Evolutionary conservation across 2,888 invertebrate species (phyloP).

Genomic region (Andrena chrysosceles): DNA sequence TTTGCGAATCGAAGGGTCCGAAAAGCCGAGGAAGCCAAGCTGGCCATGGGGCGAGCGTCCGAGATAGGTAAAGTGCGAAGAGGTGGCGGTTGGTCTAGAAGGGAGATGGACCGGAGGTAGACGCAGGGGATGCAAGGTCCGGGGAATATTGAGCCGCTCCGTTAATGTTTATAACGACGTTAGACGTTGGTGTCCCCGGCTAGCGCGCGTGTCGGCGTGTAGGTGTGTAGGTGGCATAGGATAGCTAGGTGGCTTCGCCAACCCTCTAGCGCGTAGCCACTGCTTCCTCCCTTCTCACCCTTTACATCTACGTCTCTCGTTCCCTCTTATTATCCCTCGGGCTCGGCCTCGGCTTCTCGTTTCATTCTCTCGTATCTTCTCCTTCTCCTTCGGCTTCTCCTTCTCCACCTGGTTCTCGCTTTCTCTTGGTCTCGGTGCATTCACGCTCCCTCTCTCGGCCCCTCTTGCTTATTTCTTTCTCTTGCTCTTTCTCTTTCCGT

Average conservation of each 20-base stretch:
- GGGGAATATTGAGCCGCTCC: slow-evolving; percentile 84
- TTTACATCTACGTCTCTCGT: slow-evolving; percentile 52
- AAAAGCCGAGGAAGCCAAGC: slow-evolving; percentile 63
- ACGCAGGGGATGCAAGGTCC: slow-evolving; percentile 77
- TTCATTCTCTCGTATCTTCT: slow-evolving; percentile 43
- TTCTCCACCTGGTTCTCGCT: background rate
- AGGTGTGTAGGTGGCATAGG: slow-evolving; percentile 75
- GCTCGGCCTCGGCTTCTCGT: slow-evolving; percentile 27
- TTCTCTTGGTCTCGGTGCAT: slow-evolving; percentile 26
- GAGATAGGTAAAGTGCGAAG: slow-evolving; percentile 43
- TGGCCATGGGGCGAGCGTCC: slow-evolving; percentile 62
- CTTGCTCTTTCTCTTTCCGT: slow-evolving; percentile 35
- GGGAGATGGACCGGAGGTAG: slow-evolving; percentile 70
- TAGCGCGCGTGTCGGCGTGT: slow-evolving; percentile 73
- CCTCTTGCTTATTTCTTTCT: slow-evolving; percentile 23
- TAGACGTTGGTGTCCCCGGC: slow-evolving; percentile 79
- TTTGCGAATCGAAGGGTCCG: slow-evolving; percentile 57
- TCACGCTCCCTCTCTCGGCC: slow-evolving; percentile 7
- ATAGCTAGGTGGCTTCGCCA: slow-evolving; percentile 71
- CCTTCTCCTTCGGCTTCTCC: slow-evolving; percentile 18
- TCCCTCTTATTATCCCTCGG: slow-evolving; percentile 59
- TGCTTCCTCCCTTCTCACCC: slow-evolving; percentile 58
- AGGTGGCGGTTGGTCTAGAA: slow-evolving; percentile 55
- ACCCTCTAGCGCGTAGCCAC: slow-evolving; percentile 62
- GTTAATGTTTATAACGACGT: slow-evolving; percentile 85